phyloP scores from a whole-genome alignment of 2,797 vertebrate species.

The Vireo griseus region DNA sequence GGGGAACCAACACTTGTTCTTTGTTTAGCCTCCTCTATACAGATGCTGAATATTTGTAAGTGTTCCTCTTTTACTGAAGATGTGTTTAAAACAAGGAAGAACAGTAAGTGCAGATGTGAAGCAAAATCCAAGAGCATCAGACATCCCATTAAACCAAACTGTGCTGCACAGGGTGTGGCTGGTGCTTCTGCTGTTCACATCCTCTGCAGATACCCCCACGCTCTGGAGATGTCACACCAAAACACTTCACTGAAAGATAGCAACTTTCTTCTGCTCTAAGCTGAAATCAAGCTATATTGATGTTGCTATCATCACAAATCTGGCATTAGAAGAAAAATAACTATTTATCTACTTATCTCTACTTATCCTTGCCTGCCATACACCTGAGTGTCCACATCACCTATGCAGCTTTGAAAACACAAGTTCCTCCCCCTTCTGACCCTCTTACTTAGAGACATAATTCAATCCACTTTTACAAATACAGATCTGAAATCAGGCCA shows the following conservation, averaged over 20 bases:
- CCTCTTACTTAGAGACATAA: not conserved
- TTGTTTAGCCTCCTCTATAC: conserved; percentile 13
- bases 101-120: not conserved
- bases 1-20: conserved; percentile 19
- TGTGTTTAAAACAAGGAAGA: conserved; percentile 31
- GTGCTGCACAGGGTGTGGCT: rapidly evolving
- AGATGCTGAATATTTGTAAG: conserved; percentile 27
- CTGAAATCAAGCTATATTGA: not conserved
- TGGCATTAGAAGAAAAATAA: not conserved
- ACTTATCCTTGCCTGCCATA: not conserved
- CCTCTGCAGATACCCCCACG: rapidly evolving
- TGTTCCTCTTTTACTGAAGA: not conserved
- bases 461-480: not conserved
- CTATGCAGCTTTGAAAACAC: not conserved
- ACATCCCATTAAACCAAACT: not conserved
- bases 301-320: not conserved
- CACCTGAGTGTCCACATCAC: not conserved
- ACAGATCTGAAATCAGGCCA: not conserved
- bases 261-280: not conserved
- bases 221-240: not conserved
- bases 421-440: not conserved
- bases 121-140: not conserved
- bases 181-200: not conserved
- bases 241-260: not conserved
- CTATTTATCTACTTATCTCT: no score